Base-by-base conservation (phyloP, 2,888 invertebrate genomes). In the Priocnemis perturbator region DNA sequence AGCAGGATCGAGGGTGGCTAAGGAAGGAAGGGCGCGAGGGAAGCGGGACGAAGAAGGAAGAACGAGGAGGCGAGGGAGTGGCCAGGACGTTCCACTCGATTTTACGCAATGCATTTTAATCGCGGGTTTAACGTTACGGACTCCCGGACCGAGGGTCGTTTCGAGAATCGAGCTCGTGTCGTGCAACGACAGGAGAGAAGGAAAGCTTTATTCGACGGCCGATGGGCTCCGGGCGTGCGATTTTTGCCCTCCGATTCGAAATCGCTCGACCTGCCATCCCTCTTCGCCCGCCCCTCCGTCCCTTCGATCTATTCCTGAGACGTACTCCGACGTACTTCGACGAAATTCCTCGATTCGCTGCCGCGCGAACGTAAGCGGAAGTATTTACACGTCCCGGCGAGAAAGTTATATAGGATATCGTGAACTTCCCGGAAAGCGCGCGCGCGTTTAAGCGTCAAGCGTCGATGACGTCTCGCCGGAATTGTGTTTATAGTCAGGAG, bases 101-200 rank as follows among this genome's bases (percentile, higher is more conserved):
- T 76, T 79, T 79, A 73, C 78, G 79, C 78, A 79, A 79, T 79
- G 79, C 79, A 79, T 79, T 79, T 79, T 79, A 79, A 79, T 79
- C 79, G 78, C 58, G 64, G 52, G 68, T 79, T 79, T 79, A 79
- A 76, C 79, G 76, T 78, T 74, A 77, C 75, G 64, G 57, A 61
- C 56, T 47, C 57, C 20, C 26, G 44, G 64, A 44, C 57, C 53
- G 67, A 9, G 58, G 56, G 60, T 74, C 70, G 66, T 74, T 69
- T 23, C 62, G 55, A 71, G 71, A 73, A 67, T 76, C 67, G 69
- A 61, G 55, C 58, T 37, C 57, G 53, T 55, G 47, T 60, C 58
- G 65, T 50, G 17, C 44, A 52, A 48, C 48, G 50, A 23, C 37
- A 37, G 37, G 37, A 52, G 44, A 56, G 61, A 64, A 64, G 52